Evolutionary conservation across 2,797 vertebrate genomes (phyloP).

Genomic region (Nannoperca obscura): DNA sequence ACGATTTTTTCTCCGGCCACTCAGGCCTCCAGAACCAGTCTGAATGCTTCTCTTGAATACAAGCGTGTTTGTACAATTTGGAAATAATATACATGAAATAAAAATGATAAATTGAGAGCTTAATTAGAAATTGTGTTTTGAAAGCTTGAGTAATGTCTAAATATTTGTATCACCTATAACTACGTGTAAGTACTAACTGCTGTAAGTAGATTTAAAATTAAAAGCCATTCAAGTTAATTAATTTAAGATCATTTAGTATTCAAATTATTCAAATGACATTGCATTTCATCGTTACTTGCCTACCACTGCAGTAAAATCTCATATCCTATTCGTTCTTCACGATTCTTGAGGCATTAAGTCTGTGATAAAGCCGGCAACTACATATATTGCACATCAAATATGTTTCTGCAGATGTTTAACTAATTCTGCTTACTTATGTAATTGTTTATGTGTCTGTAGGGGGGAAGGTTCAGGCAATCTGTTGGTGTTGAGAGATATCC

Average conservation of each 20-base stretch:
- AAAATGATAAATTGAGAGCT: neutral
- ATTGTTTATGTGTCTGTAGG: slow-evolving; percentile 67
- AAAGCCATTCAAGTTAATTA: neutral
- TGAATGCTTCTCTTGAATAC: neutral
- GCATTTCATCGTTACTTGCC: neutral
- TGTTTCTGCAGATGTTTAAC: neutral
- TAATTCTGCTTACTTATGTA: slow-evolving; percentile 8
- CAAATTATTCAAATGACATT: neutral
- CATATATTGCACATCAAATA: neutral
- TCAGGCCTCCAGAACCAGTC: neutral
- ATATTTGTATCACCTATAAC: neutral
- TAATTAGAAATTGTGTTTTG: neutral
- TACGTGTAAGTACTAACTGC: neutral
- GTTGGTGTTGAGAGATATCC: slow-evolving; percentile 84
- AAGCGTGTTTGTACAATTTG: neutral
- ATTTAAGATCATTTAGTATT: neutral
- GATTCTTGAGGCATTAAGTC: neutral
- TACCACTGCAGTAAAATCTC: neutral
- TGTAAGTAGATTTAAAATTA: neutral
- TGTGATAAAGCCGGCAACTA: neutral
- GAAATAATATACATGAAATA: neutral
- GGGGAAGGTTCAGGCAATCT: slow-evolving; percentile 84
- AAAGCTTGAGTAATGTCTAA: neutral
- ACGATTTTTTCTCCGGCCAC: neutral
- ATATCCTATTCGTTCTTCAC: neutral